Evolutionary conservation across 2,113 vertebrate genomes (phyloP).

Genomic region (Albula glossodonta): DNA sequence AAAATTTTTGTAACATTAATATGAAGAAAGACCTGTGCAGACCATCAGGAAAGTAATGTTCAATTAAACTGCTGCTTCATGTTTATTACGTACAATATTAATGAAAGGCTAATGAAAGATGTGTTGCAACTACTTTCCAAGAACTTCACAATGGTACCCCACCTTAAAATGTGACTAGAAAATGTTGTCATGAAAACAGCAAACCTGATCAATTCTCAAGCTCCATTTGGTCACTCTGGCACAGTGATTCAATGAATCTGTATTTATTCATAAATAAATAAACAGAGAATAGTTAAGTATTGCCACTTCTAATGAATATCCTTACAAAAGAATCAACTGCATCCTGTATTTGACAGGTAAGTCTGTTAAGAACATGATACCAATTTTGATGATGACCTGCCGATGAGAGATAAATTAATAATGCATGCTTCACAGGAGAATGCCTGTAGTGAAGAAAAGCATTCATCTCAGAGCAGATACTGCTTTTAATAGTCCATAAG

Average conservation of each 20-base stretch:
- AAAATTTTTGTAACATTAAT: background rate
- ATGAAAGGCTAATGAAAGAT: too few species aligned
- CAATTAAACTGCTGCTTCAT: too few species aligned
- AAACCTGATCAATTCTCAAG: background rate
- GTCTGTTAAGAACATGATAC: background rate
- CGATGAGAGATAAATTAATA: background rate
- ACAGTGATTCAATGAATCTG: background rate
- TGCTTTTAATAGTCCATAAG: background rate
- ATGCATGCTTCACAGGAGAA: background rate
- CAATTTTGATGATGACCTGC: background rate
- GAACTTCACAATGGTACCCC: too few species aligned
- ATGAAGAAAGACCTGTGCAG: constrained; percentile 42
- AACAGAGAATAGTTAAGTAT: background rate
- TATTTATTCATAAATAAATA: too few species aligned
- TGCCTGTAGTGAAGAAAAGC: background rate
- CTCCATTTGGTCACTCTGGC: background rate
- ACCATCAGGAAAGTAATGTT: constrained; percentile 24
- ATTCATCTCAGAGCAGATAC: background rate
- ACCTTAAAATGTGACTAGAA: too few species aligned
- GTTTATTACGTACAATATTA: too few species aligned
- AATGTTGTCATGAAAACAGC: background rate
- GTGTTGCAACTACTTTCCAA: too few species aligned
- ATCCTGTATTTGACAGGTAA: background rate
- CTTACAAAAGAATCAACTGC: background rate
- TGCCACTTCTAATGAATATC: background rate